These are phyloP conservation scores for Erebia palarica DNA, from an alignment of 2,888 invertebrate species.

Conservation along the genomic window DNA sequence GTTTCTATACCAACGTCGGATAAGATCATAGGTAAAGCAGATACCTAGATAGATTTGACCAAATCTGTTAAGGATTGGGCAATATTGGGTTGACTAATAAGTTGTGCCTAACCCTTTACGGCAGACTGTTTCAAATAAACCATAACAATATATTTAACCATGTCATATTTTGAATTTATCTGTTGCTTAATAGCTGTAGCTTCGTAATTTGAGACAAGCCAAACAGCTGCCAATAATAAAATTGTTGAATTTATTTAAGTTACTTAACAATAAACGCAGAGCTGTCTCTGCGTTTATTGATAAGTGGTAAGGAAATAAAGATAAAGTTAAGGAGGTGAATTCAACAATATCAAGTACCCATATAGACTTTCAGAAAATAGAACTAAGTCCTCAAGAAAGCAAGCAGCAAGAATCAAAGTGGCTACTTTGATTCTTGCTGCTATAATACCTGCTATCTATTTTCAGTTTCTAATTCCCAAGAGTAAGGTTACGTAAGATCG, in stretches of 20 bases:
- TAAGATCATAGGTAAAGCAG: conserved; percentile 30
- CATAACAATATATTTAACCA: neutral
- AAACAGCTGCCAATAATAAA: no score
- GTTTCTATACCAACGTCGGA: conserved; percentile 28
- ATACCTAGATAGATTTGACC: conserved; percentile 19
- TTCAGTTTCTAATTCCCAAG: neutral
- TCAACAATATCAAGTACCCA: no score
- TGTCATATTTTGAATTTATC: conserved; percentile 3
- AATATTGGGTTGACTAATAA: conserved; percentile 7
- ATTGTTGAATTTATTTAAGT: no score
- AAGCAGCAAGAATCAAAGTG: no score
- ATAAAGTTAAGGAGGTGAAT: no score
- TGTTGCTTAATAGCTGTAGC: neutral
- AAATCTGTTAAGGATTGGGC: conserved; percentile 11
- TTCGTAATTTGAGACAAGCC: no score
- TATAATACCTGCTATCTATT: neutral
- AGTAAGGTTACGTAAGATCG: neutral
- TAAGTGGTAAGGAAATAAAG: no score
- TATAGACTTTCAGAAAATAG: no score
- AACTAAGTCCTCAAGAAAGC: no score
- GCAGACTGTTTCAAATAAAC: conserved; percentile 7
- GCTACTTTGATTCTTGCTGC: neutral
- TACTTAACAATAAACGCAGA: no score
- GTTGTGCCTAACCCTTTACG: conserved; percentile 12
- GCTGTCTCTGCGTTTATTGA: no score